Conservation (phyloP, 2,113 vertebrate genomes). For the Vidua chalybeata region DNA sequence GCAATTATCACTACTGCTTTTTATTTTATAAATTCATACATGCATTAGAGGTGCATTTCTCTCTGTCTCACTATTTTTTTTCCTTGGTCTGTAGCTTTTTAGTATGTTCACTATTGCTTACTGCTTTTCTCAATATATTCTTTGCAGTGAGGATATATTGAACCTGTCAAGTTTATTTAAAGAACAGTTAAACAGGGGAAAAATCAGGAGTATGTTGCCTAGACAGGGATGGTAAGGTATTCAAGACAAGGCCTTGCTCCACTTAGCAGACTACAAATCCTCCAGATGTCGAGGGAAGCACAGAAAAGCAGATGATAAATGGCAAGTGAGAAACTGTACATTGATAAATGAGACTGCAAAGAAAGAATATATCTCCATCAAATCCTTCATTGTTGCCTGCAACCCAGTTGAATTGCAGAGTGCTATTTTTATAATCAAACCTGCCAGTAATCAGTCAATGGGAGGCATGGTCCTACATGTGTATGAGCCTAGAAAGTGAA, state of each 20-base stretch:
- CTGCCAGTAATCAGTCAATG: slow-evolving; percentile 51
- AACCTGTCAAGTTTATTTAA: slow-evolving; percentile 71
- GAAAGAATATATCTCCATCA: slow-evolving; percentile 51
- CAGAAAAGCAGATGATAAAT: slow-evolving; percentile 69
- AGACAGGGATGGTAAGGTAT: slow-evolving; percentile 42
- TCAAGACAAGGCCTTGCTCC: slow-evolving; percentile 57
- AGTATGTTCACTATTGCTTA: slow-evolving; percentile 33
- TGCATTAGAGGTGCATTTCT: neutral
- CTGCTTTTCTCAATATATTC: slow-evolving; percentile 12
- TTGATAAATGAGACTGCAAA: slow-evolving; percentile 63
- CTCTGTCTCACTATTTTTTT: neutral
- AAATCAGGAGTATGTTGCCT: slow-evolving; percentile 29
- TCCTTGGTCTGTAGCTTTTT: neutral
- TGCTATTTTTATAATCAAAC: slow-evolving; percentile 65
- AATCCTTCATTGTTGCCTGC: slow-evolving; percentile 49
- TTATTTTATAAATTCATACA: slow-evolving; percentile 35
- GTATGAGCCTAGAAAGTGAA: slow-evolving; percentile 23
- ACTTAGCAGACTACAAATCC: slow-evolving; percentile 69
- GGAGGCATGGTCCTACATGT: slow-evolving; percentile 26
- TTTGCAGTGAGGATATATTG: slow-evolving; percentile 48
- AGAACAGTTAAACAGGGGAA: slow-evolving; percentile 58
- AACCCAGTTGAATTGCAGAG: slow-evolving; percentile 49
- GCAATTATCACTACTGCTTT: slow-evolving; percentile 42
- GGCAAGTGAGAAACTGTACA: slow-evolving; percentile 49
- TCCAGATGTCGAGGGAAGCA: slow-evolving; percentile 58